phyloP scores from a whole-genome alignment of 1,140 invertebrate species.

The Drosophila nannoptera region DNA sequence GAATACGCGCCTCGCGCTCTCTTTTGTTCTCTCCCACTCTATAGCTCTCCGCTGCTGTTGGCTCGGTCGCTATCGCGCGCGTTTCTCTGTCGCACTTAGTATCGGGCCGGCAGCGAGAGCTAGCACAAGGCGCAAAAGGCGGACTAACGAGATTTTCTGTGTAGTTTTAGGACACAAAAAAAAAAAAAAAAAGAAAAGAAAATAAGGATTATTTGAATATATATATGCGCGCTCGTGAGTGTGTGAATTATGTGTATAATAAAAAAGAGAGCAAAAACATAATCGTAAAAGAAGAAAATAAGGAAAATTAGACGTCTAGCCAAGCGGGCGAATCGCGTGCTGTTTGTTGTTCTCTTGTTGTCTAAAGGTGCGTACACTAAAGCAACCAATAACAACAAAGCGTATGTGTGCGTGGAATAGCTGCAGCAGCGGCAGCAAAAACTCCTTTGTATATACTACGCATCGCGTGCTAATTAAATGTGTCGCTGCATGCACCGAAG shows the following conservation, averaged over 20 bases:
- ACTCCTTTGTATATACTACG: conserved; percentile 26
- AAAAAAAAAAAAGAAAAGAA: background rate
- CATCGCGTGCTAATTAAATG: conserved; percentile 44
- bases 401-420: conserved; percentile 25
- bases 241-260: background rate
- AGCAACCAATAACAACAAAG: conserved; percentile 30
- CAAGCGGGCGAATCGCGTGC: conserved; percentile 27
- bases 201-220: conserved; percentile 34
- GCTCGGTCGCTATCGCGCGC: conserved; percentile 15
- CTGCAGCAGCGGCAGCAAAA: conserved; percentile 23
- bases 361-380: conserved; percentile 50
- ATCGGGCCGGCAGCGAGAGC: conserved; percentile 26
- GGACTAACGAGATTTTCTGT: conserved; percentile 32
- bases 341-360: conserved; percentile 32
- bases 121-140: conserved; percentile 29
- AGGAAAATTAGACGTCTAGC: conserved; percentile 26
- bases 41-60: conserved; percentile 10
- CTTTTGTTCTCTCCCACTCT: background rate
- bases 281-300: conserved; percentile 25
- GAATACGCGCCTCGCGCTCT: background rate
- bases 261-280: conserved; percentile 13
- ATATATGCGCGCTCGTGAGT: background rate
- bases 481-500: conserved; percentile 43
- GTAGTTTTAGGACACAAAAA: conserved; percentile 11
- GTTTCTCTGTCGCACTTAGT: conserved; percentile 18